These are phyloP conservation scores for Sebastiscus tertius DNA, from an alignment of 2,797 vertebrate species.

Conservation along the genomic window DNA sequence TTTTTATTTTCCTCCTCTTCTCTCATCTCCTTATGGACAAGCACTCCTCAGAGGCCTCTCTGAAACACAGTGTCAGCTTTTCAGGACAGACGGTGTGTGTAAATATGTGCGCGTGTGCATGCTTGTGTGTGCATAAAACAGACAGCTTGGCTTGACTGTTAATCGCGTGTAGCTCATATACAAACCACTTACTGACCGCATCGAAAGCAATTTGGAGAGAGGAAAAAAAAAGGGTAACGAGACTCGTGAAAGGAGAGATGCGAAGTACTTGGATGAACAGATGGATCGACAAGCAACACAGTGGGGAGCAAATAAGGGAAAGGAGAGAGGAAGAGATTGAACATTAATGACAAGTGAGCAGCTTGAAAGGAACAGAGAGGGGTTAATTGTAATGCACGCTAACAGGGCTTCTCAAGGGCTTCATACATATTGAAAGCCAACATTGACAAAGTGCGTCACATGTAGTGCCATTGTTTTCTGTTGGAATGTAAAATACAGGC, in stretches of 20 bases:
- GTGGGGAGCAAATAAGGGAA: neutral
- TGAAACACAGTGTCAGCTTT: constrained; percentile 31
- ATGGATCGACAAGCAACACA: neutral
- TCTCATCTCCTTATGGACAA: constrained; percentile 19
- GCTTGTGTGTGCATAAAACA: neutral
- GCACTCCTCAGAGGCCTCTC: constrained; percentile 24
- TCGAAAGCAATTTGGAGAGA: constrained; percentile 1
- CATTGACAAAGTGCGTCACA: neutral
- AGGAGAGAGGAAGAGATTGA: neutral
- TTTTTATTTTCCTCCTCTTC: constrained; percentile 1
- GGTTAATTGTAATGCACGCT: constrained; percentile 29
- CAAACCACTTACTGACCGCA: constrained; percentile 21
- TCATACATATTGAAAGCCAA: constrained; percentile 41
- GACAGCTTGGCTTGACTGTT: neutral
- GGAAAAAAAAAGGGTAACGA: neutral
- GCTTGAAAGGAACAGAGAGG: constrained; percentile 10
- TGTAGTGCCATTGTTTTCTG: constrained; percentile 7
- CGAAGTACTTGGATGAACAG: neutral
- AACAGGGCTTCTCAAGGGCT: neutral
- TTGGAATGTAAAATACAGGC: neutral
- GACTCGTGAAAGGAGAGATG: neutral
- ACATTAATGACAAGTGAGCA: constrained; percentile 17
- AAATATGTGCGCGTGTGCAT: neutral
- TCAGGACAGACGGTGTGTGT: constrained; percentile 1
- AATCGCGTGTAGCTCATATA: constrained; percentile 5